Evolutionary conservation across 1,140 invertebrate species (phyloP).

Genomic region (Orchesella cincta): DNA sequence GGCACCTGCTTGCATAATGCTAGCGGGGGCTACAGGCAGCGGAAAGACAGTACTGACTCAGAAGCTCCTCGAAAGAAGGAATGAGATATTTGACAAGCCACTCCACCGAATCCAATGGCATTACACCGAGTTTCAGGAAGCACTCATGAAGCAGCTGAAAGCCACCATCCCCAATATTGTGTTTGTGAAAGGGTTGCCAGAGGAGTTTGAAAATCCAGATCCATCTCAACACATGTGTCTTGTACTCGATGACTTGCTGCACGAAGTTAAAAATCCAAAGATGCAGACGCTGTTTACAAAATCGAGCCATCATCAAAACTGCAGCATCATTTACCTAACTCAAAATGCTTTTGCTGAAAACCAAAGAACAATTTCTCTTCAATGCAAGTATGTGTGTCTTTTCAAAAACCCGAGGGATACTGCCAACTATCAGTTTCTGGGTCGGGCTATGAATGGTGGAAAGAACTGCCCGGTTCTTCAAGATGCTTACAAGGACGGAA

Average conservation of each 20-base stretch:
- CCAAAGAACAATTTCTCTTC: neutral
- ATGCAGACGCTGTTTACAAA: neutral
- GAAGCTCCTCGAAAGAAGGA: neutral
- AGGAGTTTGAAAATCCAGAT: no score
- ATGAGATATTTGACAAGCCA: neutral
- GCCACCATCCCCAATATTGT: neutral
- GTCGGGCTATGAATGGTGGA: neutral
- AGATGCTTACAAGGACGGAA: neutral
- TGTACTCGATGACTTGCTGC: conserved; percentile 19
- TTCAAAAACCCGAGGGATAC: conserved; percentile 32
- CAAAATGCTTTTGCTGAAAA: neutral
- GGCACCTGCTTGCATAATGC: neutral
- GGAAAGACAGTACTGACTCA: neutral
- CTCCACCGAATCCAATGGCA: neutral
- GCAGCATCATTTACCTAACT: neutral
- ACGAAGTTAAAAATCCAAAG: neutral
- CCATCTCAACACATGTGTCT: no score
- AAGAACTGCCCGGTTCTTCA: conserved; percentile 22
- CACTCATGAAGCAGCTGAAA: neutral
- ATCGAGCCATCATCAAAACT: neutral
- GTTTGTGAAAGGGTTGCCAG: neutral
- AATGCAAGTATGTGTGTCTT: neutral
- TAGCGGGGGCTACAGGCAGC: neutral
- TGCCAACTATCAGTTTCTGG: neutral
- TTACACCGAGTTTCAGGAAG: neutral